Percentiles rank a stretch among this genome's conserved stretches.
phyloP scores from a whole-genome alignment of 2,113 vertebrate genomes.

The Ceyx melanurus region DNA sequence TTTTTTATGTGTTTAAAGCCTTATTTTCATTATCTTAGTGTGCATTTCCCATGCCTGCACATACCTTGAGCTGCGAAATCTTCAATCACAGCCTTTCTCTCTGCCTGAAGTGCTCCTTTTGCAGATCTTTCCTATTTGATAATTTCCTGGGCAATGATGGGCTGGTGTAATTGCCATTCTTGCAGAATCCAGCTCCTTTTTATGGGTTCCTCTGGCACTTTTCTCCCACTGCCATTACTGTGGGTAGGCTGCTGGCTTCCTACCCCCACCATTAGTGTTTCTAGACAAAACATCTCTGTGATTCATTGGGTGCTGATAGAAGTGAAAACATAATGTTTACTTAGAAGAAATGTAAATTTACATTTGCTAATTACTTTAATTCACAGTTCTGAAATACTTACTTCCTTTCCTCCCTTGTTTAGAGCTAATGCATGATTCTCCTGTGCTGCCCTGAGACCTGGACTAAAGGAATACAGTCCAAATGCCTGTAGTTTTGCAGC shows the following conservation, averaged over 20 bases:
- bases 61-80: background rate
- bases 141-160: background rate
- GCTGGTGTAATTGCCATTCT: background rate
- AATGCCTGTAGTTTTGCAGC: background rate
- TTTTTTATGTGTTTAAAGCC: background rate
- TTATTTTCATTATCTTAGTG: background rate
- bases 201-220: conserved; percentile 37
- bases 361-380: conserved; percentile 57
- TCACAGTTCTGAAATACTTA: conserved; percentile 52
- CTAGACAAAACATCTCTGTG: conserved; percentile 66
- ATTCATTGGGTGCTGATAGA: conserved; percentile 62
- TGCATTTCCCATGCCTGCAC: background rate
- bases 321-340: conserved; percentile 58
- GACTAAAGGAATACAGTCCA: background rate
- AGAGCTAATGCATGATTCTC: conserved; percentile 32
- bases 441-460: background rate
- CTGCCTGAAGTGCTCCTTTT: background rate
- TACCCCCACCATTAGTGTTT: conserved; percentile 43
- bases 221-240: background rate
- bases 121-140: background rate
- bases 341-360: conserved; percentile 71
- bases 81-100: background rate
- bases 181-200: conserved; percentile 33
- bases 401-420: conserved; percentile 17
- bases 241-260: conserved; percentile 48